Evolutionary conservation across 2,888 invertebrate genomes (phyloP), one percentile per base, ranked within the genome.

Genomic region (Dasypolia templi): DNA sequence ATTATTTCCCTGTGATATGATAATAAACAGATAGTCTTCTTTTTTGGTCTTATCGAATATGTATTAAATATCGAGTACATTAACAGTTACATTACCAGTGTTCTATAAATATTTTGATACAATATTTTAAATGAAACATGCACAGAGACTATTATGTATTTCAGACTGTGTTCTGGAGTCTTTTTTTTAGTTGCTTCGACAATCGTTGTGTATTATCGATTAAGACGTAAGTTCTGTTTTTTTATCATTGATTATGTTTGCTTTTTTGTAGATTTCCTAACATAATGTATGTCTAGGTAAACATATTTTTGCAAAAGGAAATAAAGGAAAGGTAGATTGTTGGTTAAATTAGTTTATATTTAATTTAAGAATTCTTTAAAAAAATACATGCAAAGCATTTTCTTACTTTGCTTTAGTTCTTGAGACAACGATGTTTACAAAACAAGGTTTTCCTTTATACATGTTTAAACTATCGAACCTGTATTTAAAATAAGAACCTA

Each of bases 1-100:
- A 78, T 75, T 75, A 84, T 58, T 67, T 51, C 17, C n/a, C 12
- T 53, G 14, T 51, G 75, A 81, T 72, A 75, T 72, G 75, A 82
- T 75, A 74, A 35, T 35, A n/a, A 3, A 17, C n/a, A 39, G 81
- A 75, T 84, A 75, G 42, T 32, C n/a, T 77, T 26, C 55, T 63
- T 79, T 63, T 64, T 63, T 59, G 14, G 17, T 44, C 29, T 53
- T 64, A 79, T 74, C 42, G 53, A 46, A 53, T 39, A 44, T 22
- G n/a, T 17, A 55, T 71, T 75, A 26, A 26, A 65, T 76, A 61
- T 32, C 17, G 1, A 58, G 29, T 66, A 7, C n/a, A 56, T 26
- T 51, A 51, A 58, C 44, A 73, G 69, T 67, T 42, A 59, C 11
- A 39, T 65, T 53, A 39, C 19, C 19, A 35, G 59, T 61, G 44